These are phyloP conservation scores for Chionomys nivalis DNA, from an alignment of 2,113 vertebrate species.

Conservation along the genomic window DNA sequence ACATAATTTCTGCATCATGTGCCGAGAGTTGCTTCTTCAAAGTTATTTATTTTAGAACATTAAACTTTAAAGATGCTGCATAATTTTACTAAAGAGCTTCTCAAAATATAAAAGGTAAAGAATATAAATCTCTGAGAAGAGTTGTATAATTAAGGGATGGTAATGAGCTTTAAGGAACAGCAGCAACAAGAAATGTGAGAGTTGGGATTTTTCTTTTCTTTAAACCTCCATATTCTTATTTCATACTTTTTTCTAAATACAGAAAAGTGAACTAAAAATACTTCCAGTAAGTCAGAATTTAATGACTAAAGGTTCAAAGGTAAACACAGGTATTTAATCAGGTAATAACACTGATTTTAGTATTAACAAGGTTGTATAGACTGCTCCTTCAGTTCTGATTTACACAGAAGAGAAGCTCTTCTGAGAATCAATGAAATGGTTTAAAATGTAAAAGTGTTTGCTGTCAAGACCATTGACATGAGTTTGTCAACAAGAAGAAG, in stretches of 20 bases:
- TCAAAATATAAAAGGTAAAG: neutral
- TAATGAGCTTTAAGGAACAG: neutral
- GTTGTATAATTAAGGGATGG: neutral
- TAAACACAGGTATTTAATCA: neutral
- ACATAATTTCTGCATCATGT: neutral
- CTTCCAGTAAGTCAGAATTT: neutral
- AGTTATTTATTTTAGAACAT: neutral
- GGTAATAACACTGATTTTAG: neutral
- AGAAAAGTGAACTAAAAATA: neutral
- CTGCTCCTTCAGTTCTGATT: neutral
- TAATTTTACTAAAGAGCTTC: slow-evolving; percentile 14
- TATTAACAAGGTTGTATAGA: neutral
- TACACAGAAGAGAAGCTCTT: neutral
- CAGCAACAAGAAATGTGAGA: neutral
- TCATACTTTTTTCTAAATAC: neutral
- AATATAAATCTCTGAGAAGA: neutral
- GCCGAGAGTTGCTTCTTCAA: neutral
- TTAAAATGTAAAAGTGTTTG: too few relatives aligned
- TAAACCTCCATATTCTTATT: neutral
- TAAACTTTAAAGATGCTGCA: neutral
- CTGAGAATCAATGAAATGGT: neutral
- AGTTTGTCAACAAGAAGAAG: neutral
- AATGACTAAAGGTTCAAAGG: neutral
- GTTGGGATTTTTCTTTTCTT: neutral
- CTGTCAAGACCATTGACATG: neutral